Evolutionary conservation across 2,797 vertebrate species (phyloP).

Genomic region (Pogonophryne albipinna): DNA sequence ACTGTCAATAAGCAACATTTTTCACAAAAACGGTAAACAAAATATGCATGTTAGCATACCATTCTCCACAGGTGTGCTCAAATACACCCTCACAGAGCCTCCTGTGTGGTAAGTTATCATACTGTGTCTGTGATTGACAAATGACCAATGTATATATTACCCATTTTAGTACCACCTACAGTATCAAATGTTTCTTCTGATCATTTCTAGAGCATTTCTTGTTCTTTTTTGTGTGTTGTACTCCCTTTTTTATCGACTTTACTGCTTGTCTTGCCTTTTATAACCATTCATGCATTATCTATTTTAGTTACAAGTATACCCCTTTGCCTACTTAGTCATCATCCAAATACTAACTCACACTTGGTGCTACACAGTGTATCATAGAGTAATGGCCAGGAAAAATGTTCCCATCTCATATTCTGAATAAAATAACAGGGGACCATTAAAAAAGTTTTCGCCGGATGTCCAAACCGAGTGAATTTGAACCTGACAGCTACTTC

Average conservation of each 20-base stretch:
- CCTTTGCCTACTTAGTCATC: conserved; percentile 1
- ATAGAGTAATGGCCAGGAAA: neutral
- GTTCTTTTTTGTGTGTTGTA: no score
- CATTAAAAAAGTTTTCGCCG: conserved; percentile 37
- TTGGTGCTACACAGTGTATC: conserved; percentile 5
- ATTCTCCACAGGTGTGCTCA: no score
- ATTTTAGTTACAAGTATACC: no score
- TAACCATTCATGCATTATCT: neutral
- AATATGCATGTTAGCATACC: no score
- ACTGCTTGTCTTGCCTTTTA: conserved; percentile 1
- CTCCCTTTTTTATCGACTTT: neutral
- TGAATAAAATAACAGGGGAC: conserved; percentile 15
- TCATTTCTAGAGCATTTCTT: no score
- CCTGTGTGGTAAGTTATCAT: no score
- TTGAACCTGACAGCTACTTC: conserved; percentile 22
- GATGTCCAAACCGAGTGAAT: conserved; percentile 44
- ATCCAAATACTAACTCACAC: neutral
- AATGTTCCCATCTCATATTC: neutral
- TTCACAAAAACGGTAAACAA: neutral
- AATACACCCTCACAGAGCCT: no score
- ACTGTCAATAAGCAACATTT: neutral
- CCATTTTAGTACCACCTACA: no score
- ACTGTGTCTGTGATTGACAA: no score
- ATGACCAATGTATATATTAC: no score
- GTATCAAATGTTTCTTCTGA: no score